A percentile compares a stretch with the other conserved stretches of the same genome.
Evolutionary conservation across 2,888 invertebrate genomes (phyloP).

Genomic region (Limenitis camilla): DNA sequence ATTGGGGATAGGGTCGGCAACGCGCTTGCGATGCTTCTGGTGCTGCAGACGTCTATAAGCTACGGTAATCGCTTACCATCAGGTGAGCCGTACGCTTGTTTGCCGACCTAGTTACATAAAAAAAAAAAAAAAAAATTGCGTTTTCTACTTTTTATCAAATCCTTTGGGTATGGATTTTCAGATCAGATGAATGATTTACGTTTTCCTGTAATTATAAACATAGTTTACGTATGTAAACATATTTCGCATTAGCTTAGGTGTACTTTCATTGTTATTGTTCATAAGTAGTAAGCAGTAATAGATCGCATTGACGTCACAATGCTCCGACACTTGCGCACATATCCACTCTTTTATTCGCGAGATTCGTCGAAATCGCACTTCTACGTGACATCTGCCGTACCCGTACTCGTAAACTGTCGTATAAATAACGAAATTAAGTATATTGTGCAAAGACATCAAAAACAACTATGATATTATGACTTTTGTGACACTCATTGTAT

Average conservation of each 20-base stretch:
- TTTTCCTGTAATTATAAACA: too few species aligned
- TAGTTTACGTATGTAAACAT: too few species aligned
- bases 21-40: too few species aligned
- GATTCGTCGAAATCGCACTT: not conserved
- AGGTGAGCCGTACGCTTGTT: too few species aligned
- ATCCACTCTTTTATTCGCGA: not conserved
- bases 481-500: not conserved
- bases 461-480: not conserved
- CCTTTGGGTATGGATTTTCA: too few species aligned
- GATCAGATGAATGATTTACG: too few species aligned
- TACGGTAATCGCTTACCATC: too few species aligned
- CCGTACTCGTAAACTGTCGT: not conserved
- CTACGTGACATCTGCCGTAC: not conserved
- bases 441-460: not conserved
- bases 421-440: not conserved
- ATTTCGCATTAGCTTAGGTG: not conserved
- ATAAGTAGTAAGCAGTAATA: not conserved
- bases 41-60: too few species aligned
- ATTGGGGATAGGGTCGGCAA: too few species aligned
- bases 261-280: not conserved
- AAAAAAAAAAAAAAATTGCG: too few species aligned
- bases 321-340: constrained; percentile 10
- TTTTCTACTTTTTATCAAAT: too few species aligned
- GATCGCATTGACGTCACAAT: constrained; percentile 6
- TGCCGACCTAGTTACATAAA: too few species aligned